A percentile compares a stretch with the other conserved stretches of the same genome.
Evolutionary conservation across 2,113 vertebrate genomes (phyloP).

Genomic region (Cottus gobio): DNA sequence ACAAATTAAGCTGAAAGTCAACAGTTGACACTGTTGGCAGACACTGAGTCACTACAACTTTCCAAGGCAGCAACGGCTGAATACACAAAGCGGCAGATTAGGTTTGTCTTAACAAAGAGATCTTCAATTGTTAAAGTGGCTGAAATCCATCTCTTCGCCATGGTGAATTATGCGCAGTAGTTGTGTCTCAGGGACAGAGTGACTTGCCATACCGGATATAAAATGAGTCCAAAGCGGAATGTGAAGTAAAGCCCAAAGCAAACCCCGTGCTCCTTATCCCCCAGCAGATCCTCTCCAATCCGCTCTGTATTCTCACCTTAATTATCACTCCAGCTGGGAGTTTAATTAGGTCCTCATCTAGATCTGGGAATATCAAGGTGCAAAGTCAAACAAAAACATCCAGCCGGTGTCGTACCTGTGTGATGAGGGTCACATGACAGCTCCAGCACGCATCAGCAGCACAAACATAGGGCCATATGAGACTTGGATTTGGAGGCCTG

Average conservation of each 20-base stretch:
- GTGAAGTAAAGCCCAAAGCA: conserved; percentile 12
- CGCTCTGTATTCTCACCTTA: conserved; percentile 20
- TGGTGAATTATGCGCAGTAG: background rate
- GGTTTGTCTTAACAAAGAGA: background rate
- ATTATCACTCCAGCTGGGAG: conserved; percentile 61
- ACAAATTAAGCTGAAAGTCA: no score
- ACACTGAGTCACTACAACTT: no score
- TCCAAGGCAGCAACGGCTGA: no score
- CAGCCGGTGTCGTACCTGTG: background rate
- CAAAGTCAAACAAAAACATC: no score
- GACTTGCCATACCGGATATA: background rate
- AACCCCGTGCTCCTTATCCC: conserved; percentile 8
- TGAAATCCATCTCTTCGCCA: background rate
- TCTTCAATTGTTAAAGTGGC: background rate
- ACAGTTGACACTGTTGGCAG: no score
- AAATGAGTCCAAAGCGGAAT: background rate
- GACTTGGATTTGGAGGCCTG: background rate
- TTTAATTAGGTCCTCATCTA: conserved; percentile 45
- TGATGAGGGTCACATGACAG: background rate
- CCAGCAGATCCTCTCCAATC: background rate
- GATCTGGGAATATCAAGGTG: background rate
- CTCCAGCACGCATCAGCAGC: background rate
- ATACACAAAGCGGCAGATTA: no score
- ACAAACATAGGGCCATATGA: background rate
- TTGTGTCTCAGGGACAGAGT: background rate